Base-by-base conservation (phyloP, 2,797 vertebrate species). In the Poeciliopsis turneri region DNA sequence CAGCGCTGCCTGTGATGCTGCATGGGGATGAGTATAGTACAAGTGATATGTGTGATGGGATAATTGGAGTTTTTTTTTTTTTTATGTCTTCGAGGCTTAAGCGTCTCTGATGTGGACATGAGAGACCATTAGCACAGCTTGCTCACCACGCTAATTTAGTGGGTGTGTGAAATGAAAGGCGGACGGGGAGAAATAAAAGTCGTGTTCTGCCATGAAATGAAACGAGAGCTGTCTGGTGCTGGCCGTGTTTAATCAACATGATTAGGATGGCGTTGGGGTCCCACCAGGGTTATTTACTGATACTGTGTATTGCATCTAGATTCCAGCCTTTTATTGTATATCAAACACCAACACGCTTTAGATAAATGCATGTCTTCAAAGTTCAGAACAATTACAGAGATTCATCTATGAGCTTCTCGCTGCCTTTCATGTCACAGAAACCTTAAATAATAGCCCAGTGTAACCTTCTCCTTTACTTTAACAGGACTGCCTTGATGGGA, bases 51-150 rank as follows among this genome's bases (percentile, higher is more conserved):
- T 89, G 88, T 89, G 88, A 75, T 87, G 80, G 80, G 88, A 86
- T 94, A 93, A 95, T 94, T 92, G 90, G 87, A 75, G 81, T 85
- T 91, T 88, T 68, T 85, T 68, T 86, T 85, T 91, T 89, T 68
- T 86, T 68, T 86, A 90, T 89, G 85, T 94, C 91, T 92, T 90
- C 76, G 76, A 84, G 85, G 92, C 90, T 90, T 89, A 87, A 91
- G 89, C 76, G 77, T 86, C 80, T 94, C 81, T 93, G 91, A 92
- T 93, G 86, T 77, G 86, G 92, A 94, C 94, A 93, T 82, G 90
- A 94, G 92, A 93, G 88, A 84, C 89, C 87, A 89, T 93, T 92
- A 92, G 87, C 90, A 91, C 90, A 87, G 90, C 90, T 86, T 88
- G 87, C 91, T 80, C 90, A 85, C 84, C 77, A 70, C 84, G 92